Percentiles rank a stretch among this genome's conserved stretches.
Conservation (phyloP, 2,113 vertebrate genomes). For the Barnardius zonarius region DNA sequence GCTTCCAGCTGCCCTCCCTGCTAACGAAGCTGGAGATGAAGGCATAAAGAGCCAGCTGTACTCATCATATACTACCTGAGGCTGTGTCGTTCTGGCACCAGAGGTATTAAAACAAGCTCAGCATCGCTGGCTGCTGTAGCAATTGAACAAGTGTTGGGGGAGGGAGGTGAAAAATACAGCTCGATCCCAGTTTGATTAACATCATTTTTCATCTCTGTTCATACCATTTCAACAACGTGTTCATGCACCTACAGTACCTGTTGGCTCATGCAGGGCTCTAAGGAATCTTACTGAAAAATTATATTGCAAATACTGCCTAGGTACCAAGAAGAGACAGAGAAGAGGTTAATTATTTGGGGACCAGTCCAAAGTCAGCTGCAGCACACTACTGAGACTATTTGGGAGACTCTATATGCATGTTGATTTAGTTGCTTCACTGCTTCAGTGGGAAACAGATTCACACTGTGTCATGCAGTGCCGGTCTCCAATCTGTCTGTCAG, state of each 20-base stretch:
- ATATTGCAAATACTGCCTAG: background rate
- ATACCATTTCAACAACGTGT: background rate
- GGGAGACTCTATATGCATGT: background rate
- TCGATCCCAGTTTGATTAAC: background rate
- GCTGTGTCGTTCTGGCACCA: background rate
- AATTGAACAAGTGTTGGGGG: background rate
- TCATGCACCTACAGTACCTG: background rate
- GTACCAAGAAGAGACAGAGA: background rate
- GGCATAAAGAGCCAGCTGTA: background rate
- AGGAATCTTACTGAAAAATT: background rate
- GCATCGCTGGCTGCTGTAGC: background rate
- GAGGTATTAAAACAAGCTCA: background rate
- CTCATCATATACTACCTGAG: background rate
- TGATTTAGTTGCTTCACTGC: constrained; percentile 20
- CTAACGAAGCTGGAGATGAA: background rate
- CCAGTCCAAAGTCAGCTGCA: constrained; percentile 1
- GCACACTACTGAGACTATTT: background rate
- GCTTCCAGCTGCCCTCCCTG: background rate
- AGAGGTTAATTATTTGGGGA: background rate
- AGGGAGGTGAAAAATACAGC: background rate
- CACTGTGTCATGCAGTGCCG: constrained; percentile 2
- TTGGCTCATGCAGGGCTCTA: background rate
- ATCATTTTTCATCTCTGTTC: background rate
- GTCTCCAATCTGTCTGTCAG: background rate
- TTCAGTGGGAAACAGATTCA: constrained; percentile 31